A percentile compares a stretch with the other conserved stretches of the same genome.
Conservation (phyloP, 2,888 invertebrate species). For the Nomada ruficornis region DNA sequence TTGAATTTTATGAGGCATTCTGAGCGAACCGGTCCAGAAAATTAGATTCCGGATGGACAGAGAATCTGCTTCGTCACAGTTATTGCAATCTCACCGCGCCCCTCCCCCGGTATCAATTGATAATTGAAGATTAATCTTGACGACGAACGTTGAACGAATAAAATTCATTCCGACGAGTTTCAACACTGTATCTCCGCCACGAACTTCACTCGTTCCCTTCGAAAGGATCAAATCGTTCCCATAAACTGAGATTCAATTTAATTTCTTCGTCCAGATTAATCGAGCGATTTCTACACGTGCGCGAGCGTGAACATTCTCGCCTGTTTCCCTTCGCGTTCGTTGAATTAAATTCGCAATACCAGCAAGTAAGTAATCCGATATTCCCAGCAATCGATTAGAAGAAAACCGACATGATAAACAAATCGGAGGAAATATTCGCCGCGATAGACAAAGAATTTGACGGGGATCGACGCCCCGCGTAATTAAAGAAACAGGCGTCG, state of each 20-base stretch:
- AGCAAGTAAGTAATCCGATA: no score
- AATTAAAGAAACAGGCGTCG: slow-evolving; percentile 8
- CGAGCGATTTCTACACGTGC: background rate
- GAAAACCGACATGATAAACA: background rate
- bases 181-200: slow-evolving; percentile 16
- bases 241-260: slow-evolving; percentile 3
- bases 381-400: no score
- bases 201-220: slow-evolving; percentile 17
- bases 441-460: background rate
- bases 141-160: slow-evolving; percentile 35
- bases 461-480: background rate
- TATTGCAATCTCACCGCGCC: slow-evolving; percentile 8
- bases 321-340: no score
- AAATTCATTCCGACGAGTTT: slow-evolving; percentile 39
- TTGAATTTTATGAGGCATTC: background rate
- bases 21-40: background rate
- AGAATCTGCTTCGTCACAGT: background rate
- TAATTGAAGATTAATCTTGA: slow-evolving; percentile 73
- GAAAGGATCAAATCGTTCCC: slow-evolving; percentile 23
- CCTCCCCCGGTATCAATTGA: slow-evolving; percentile 51
- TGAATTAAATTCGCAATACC: no score
- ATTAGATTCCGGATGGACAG: background rate
- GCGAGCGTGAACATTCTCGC: background rate
- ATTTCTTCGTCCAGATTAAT: slow-evolving; percentile 3
- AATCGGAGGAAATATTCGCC: background rate